Evolutionary conservation across 2,113 vertebrate genomes (phyloP), one percentile per base, ranked within the genome.

Genomic region (Prionailurus bengalensis): DNA sequence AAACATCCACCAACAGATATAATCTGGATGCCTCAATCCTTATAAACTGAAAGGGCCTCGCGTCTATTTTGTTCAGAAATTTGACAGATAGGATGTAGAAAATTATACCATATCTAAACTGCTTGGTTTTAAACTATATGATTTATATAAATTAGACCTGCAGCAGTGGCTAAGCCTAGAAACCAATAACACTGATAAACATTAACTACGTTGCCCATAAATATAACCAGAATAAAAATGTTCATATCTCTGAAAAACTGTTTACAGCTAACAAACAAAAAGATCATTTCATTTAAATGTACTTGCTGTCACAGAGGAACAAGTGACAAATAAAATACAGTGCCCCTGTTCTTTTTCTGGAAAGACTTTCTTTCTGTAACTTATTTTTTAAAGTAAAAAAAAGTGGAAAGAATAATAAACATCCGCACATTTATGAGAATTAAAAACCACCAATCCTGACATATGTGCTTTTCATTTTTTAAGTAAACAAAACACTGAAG

Each of bases 351-450:
- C n/a, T 53, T 84, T 79, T 71, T 73, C 76, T 79, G 39, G 29
- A 45, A 73, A 25, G 53, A 79, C 27, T 85, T 82, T 70, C 48
- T 94, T 88, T 89, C 76, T 74, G 68, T n/a, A 48, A 85, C 61
- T 83, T 81, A 85, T 51, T 89, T 74, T 78, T 76, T 48, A 76
- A 31, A 76, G 73, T 45, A 45, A 74, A 90, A 86, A 91, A 66
- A 70, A 42, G 2, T 33, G 55, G 9, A 71, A 74, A 74, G 14
- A 80, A 86, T 48, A 81, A 89, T n/a, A 83, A 86, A 58, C 21
- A 83, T 68, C 12, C 9, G 15, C 17, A 23, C 53, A 51, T 80
- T 70, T 48, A 63, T 39, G 29, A 91, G 63, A 91, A 78, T 65
- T 68, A 70, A 61, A 36, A 25, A 48, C 4, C 4, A 63, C 70